phyloP scores from a whole-genome alignment of 2,888 invertebrate species.

The Amorpha juglandis region DNA sequence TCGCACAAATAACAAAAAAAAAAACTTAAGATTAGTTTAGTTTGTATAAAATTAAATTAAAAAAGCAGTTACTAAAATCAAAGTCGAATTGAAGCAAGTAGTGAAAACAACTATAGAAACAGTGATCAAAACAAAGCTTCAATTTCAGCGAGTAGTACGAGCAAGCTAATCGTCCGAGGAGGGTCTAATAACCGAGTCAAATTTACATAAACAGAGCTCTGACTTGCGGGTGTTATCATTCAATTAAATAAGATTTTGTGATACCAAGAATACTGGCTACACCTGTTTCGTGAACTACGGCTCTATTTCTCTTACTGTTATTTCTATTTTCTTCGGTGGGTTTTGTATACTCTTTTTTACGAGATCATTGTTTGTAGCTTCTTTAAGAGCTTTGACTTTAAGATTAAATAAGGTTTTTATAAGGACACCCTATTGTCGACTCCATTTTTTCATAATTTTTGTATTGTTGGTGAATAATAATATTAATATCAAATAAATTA shows the following conservation, averaged over 20 bases:
- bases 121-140: slow-evolving; percentile 58
- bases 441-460: too few relatives aligned
- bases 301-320: slow-evolving; percentile 37
- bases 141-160: slow-evolving; percentile 47
- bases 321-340: not conserved
- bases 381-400: not conserved
- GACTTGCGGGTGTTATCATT: slow-evolving; percentile 82
- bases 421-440: too few relatives aligned
- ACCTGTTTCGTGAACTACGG: slow-evolving; percentile 58
- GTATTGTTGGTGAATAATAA: too few relatives aligned
- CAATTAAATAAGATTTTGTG: slow-evolving; percentile 80
- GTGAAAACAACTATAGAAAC: slow-evolving; percentile 55
- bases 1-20: not conserved
- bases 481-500: too few relatives aligned
- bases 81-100: slow-evolving; percentile 33
- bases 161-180: slow-evolving; percentile 64
- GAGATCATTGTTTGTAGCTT: not conserved
- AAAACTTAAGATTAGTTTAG: slow-evolving; percentile 1
- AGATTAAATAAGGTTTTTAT: not conserved
- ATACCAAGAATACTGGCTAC: slow-evolving; percentile 59
- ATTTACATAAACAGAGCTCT: slow-evolving; percentile 79
- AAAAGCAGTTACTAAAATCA: slow-evolving; percentile 17
- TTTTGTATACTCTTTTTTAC: not conserved
- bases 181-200: slow-evolving; percentile 73
- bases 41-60: slow-evolving; percentile 15